Evolutionary conservation across 2,113 vertebrate species (phyloP), one percentile per base, ranked within the genome.

Genomic region (Eurystomus gularis): DNA sequence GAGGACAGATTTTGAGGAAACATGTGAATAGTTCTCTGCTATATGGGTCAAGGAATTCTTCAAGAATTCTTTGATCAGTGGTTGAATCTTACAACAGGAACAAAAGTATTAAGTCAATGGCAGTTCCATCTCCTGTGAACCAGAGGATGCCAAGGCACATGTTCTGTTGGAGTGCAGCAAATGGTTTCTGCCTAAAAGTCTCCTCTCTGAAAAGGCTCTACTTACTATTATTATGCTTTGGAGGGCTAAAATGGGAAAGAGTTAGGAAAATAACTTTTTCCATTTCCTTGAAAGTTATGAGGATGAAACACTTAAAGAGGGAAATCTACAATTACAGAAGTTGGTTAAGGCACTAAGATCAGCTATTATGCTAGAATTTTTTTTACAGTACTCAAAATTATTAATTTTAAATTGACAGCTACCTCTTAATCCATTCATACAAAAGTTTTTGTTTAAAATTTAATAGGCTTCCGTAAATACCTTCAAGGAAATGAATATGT

Each of bases 11-110:
- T 93, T 84, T 1, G 5, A 79, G 95, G 75, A 87, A 82, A 60
- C 14, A 13, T 9, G 3, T 64, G 83, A 95, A 48, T 44, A 79
- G 19, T 66, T 93, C 44, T 79, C n/a, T 83, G n/a, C 62, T 90
- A 33, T 73, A 21, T 77, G 33, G 82, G 83, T 95, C 93, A 90
- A 82, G 78, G 75, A 76, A 65, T 93, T 82, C 29, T 86, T 94
- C 40, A 84, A 49, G 21, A 89, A 48, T 64, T 85, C 54, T 93
- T 95, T 94, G 62, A 80, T 73, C 37, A 73, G 24, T 51, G 54
- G 7, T 76, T 13, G 3, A 80, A 69, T 85, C 73, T 91, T 91
- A 0, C 3, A 81, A 21, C 23, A 60, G 44, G 71, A 82, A 58
- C 37, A 80, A 65, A 96, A 76, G 13, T 89, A 39, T 65, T 68